These are phyloP conservation scores for Xenotilapia longispinis DNA, from an alignment of 2,113 vertebrate species.

Conservation along the genomic window DNA sequence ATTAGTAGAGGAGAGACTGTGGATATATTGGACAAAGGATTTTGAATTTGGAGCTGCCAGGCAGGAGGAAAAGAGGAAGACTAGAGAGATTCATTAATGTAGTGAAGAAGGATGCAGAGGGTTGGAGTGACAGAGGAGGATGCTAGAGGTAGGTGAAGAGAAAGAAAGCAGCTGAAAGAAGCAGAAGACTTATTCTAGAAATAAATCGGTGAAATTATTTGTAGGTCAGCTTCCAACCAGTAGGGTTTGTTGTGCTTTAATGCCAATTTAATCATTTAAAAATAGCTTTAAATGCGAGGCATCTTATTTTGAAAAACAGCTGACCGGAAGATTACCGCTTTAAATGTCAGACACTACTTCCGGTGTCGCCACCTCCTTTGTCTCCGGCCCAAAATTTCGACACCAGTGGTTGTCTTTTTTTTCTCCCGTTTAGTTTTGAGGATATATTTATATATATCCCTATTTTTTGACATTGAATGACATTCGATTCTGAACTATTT, in stretches of 20 bases:
- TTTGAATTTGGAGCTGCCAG: background rate
- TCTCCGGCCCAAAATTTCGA: constrained; percentile 61
- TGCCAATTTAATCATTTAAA: background rate
- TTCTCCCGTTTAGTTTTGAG: constrained; percentile 33
- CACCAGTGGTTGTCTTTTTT: constrained; percentile 41
- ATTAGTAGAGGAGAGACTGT: background rate
- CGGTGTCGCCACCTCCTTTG: constrained; percentile 73
- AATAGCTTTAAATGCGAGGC: background rate
- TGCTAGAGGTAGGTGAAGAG: background rate
- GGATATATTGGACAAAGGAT: background rate
- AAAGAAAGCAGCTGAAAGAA: background rate
- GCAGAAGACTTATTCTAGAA: background rate
- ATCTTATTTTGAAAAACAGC: constrained; percentile 13
- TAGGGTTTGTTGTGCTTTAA: background rate
- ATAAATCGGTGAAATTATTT: background rate
- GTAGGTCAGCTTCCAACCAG: background rate
- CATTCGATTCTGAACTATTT: constrained; percentile 78
- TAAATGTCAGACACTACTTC: constrained; percentile 41
- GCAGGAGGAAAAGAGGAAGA: background rate
- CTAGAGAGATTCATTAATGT: background rate
- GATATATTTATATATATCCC: constrained; percentile 77
- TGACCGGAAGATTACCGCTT: constrained; percentile 36
- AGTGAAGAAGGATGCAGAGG: background rate
- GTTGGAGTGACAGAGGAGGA: background rate
- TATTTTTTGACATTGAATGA: constrained; percentile 72